These are phyloP conservation scores for Leiothrix lutea DNA, from an alignment of 2,113 vertebrate species.

Conservation along the genomic window DNA sequence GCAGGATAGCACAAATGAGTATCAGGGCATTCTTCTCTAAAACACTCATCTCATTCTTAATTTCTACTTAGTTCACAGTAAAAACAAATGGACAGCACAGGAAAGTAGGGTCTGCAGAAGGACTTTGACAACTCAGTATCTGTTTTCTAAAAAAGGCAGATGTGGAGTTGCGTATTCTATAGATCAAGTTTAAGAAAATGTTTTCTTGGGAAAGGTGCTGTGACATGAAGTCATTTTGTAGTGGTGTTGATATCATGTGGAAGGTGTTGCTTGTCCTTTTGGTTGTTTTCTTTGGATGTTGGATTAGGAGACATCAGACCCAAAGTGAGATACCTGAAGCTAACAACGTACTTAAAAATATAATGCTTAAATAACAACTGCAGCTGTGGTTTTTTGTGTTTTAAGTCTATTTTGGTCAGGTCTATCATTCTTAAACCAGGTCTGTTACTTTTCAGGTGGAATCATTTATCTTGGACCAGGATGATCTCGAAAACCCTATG, in stretches of 20 bases:
- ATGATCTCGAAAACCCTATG: slow-evolving; percentile 98
- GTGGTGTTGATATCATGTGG: neutral
- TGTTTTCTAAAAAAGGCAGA: neutral
- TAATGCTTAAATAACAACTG: neutral
- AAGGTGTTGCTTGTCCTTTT: neutral
- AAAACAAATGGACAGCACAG: neutral
- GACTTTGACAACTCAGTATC: neutral
- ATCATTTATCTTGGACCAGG: slow-evolving; percentile 98
- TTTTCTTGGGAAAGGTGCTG: neutral
- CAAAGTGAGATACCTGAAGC: neutral
- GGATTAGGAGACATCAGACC: neutral
- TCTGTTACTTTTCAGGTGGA: slow-evolving; percentile 82
- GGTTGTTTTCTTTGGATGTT: neutral
- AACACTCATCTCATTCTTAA: rapidly evolving
- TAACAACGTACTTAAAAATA: neutral
- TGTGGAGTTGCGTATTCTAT: rapidly evolving
- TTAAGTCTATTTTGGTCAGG: neutral
- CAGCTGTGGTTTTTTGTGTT: neutral
- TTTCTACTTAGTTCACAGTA: neutral
- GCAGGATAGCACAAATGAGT: neutral
- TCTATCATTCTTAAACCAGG: neutral
- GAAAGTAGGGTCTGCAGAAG: neutral
- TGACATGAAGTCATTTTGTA: neutral
- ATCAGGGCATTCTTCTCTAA: neutral
- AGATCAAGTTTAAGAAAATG: neutral